Base-by-base conservation (phyloP, 2,797 vertebrate genomes). In the Bradypodion ventrale region DNA sequence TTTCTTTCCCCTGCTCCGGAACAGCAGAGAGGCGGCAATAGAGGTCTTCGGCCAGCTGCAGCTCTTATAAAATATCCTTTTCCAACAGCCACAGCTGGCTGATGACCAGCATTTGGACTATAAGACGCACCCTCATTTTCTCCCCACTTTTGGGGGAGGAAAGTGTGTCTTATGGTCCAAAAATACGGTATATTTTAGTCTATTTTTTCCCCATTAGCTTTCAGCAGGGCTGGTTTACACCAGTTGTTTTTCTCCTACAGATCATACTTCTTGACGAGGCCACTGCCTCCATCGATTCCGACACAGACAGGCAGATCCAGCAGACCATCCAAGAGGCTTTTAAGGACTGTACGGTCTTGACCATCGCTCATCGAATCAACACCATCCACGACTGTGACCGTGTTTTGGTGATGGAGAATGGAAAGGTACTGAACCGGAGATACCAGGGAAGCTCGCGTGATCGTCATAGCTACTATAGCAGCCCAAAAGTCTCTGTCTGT, bases 221-320 rank as follows among this genome's bases (percentile, higher is more conserved):
- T 29, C 76, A 52, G n/a, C 29, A 44, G n/a, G 29, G n/a, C 23
- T 6, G 32, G 69, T 42, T 70, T 2, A 7, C 16, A n/a, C 4
- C 3, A 0, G 0, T 40, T 42, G 65, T 75, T 29, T 88, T 88
- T 12, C 70, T 59, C 37, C 8, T 2, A 42, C 89, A 98, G 97
- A 97, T 98, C 86, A 96, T 98, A 78, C 76, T 98, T 27, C 89
- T 98, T 46, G 97, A 98, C 9, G 97, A 98, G 92, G 97, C 97
- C 4, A 97, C 97, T 0, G 97, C 97, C 1, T 98, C 97, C 66
- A 97, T 98, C 32, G 97, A 98, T 83, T 93, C 97, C 0, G 96
- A 97, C 94, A 98, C 97, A 0, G 97, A 97, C n/a, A n/a, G 84
- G 44, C 92, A 97, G 82, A 96, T 98, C 80, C 97, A 98, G 92